Conservation (phyloP, 2,113 vertebrate species). For the Cricetomys ansorgei region DNA sequence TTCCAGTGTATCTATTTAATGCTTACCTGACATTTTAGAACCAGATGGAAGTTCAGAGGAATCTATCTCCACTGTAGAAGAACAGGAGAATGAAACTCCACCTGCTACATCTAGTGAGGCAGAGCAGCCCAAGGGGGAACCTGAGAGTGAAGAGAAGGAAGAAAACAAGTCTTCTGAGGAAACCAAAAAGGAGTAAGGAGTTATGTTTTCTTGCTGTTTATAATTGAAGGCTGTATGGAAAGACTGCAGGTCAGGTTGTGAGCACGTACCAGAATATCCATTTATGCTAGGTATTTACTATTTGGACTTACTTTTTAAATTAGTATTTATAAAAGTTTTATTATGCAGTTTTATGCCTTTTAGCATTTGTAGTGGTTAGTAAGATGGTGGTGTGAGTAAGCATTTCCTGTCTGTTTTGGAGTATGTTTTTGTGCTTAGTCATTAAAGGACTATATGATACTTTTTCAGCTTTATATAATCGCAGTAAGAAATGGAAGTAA, state of each 20-base stretch:
- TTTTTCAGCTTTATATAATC: slow-evolving; percentile 50
- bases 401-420: slow-evolving; percentile 13
- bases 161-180: slow-evolving; percentile 89
- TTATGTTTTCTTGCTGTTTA: not conserved
- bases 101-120: slow-evolving; percentile 86
- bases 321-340: slow-evolving; percentile 17
- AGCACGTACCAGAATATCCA: not conserved
- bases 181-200: slow-evolving; percentile 93
- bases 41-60: slow-evolving; percentile 92
- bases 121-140: slow-evolving; percentile 85
- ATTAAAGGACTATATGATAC: not conserved
- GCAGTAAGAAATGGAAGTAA: slow-evolving; percentile 9
- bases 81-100: slow-evolving; percentile 88
- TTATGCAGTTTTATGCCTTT: not conserved
- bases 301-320: slow-evolving; percentile 4
- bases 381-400: not conserved
- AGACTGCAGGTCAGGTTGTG: not conserved
- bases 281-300: not conserved
- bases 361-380: slow-evolving; percentile 22
- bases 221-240: not conserved
- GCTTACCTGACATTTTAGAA: slow-evolving; percentile 80
- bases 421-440: slow-evolving; percentile 9
- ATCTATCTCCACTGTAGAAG: slow-evolving; percentile 91
- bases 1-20: slow-evolving; percentile 34
- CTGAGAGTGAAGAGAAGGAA: slow-evolving; percentile 85